Evolutionary conservation across 2,888 invertebrate genomes (phyloP).

Genomic region (Pollenia griseotomentosa): DNA sequence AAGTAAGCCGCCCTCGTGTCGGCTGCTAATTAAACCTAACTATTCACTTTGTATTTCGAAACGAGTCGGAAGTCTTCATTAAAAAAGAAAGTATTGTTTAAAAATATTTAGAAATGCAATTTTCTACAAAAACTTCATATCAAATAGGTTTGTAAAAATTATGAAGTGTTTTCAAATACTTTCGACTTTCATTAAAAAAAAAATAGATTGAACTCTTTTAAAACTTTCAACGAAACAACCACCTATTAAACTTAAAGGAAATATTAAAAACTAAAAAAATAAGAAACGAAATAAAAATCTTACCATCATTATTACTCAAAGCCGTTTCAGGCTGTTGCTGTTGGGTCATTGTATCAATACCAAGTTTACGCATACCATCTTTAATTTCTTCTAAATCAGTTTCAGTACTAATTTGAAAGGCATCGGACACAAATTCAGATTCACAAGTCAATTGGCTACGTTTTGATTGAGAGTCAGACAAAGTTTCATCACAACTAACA

Average conservation of each 20-base stretch:
- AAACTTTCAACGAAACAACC: background rate
- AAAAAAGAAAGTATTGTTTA: no score
- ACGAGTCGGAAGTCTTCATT: no score
- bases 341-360: slow-evolving; percentile 86
- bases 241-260: slow-evolving; percentile 46
- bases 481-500: slow-evolving; percentile 42
- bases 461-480: slow-evolving; percentile 63
- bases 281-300: slow-evolving; percentile 77
- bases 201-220: background rate
- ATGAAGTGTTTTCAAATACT: no score
- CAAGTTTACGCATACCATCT: slow-evolving; percentile 90
- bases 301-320: slow-evolving; percentile 85
- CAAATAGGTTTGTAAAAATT: no score
- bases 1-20: no score
- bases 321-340: slow-evolving; percentile 80
- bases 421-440: slow-evolving; percentile 92
- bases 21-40: no score
- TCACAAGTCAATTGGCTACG: slow-evolving; percentile 79
- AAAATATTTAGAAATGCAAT: no score
- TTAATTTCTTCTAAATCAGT: slow-evolving; percentile 90
- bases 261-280: slow-evolving; percentile 60
- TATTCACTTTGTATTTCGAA: no score
- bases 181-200: background rate
- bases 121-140: no score
- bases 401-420: slow-evolving; percentile 87